Conservation (phyloP, 2,113 vertebrate genomes). For the Misgurnus mizolepis region DNA sequence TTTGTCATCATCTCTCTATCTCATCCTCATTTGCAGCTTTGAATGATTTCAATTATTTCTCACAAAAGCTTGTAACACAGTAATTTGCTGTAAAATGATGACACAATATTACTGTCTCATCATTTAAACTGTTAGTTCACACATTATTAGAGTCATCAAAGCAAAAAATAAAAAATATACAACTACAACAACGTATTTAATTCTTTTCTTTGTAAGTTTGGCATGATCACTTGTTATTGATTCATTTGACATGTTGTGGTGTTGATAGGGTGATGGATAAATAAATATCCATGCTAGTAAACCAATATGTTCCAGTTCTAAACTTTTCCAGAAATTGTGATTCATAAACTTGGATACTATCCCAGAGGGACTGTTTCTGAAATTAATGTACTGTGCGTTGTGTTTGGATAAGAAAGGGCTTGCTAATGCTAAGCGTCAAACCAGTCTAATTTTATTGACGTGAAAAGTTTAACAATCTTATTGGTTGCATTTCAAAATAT, state of each 20-base stretch:
- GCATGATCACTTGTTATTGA: not conserved
- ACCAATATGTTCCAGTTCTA: not conserved
- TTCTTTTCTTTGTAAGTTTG: not conserved
- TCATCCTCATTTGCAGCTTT: slow-evolving; percentile 15
- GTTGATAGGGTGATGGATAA: not conserved
- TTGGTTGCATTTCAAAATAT: not conserved
- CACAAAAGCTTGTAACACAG: not conserved
- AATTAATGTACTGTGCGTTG: not conserved
- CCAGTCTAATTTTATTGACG: not conserved
- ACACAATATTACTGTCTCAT: not conserved
- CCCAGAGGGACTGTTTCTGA: not conserved
- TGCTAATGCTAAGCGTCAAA: not conserved
- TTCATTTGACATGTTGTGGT: not conserved
- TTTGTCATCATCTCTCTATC: not conserved
- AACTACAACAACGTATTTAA: too few relatives aligned
- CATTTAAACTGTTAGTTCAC: not conserved
- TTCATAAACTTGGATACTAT: not conserved
- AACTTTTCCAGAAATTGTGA: not conserved
- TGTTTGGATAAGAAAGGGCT: not conserved
- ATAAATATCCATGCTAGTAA: not conserved
- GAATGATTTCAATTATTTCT: slow-evolving; percentile 13
- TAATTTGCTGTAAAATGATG: not conserved
- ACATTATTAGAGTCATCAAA: too few relatives aligned
- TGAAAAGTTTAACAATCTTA: not conserved
- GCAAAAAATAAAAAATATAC: too few relatives aligned